These are phyloP conservation scores for Lepidocolaptes lacrymiger DNA, from an alignment of 2,797 vertebrate genomes.

Conservation along the genomic window DNA sequence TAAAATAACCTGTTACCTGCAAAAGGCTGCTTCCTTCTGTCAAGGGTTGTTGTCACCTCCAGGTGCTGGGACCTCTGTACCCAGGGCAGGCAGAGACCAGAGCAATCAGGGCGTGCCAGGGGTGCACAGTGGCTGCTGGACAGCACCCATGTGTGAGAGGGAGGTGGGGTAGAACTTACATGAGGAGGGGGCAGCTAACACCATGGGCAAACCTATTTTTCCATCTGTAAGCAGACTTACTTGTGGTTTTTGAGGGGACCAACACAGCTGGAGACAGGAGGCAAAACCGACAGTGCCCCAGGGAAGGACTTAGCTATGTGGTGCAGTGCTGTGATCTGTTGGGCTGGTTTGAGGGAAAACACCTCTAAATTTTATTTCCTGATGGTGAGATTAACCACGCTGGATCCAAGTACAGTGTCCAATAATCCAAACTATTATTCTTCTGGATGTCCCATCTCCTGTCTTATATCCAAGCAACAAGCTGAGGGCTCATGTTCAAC, in stretches of 20 bases:
- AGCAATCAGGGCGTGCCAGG: not conserved
- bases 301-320: not conserved
- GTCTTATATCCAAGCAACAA: not conserved
- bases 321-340: not conserved
- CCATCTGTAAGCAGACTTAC: not conserved
- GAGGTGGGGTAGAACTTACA: not conserved
- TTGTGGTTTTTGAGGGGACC: not conserved
- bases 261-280: not conserved
- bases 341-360: not conserved
- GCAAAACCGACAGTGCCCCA: not conserved
- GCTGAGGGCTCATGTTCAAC: not conserved
- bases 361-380: not conserved
- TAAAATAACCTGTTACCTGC: not conserved
- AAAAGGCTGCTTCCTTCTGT: not conserved
- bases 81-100: not conserved
- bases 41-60: not conserved
- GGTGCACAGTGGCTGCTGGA: accelerated
- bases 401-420: not conserved
- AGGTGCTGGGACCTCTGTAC: not conserved
- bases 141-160: accelerated
- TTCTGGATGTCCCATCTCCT: not conserved
- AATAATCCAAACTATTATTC: not conserved
- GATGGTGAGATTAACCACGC: not conserved
- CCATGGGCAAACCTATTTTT: accelerated
- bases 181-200: not conserved